These are phyloP conservation scores for Psophia crepitans DNA, from an alignment of 2,113 vertebrate genomes.

Conservation along the genomic window DNA sequence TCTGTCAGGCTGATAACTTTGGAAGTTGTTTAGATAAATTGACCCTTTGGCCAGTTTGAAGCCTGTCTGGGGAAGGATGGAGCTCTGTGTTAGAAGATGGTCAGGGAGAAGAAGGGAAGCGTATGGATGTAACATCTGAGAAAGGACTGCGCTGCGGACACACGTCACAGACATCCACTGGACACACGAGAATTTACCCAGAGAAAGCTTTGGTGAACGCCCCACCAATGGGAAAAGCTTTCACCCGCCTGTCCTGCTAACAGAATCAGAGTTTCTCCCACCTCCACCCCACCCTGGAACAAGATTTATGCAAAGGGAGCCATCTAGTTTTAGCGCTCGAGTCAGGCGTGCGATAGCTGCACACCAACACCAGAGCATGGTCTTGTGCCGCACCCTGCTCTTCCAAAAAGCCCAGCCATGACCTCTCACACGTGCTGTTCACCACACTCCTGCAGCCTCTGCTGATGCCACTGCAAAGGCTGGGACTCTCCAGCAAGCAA, in stretches of 20 bases:
- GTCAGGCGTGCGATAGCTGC: background rate
- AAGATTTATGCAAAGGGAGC: background rate
- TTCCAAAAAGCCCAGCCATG: background rate
- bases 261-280: background rate
- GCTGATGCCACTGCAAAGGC: background rate
- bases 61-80: background rate
- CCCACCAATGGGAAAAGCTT: background rate
- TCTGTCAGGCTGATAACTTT: background rate
- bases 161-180: rapidly evolving
- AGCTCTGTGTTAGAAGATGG: background rate
- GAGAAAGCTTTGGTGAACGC: background rate
- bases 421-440: background rate
- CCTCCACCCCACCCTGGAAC: background rate
- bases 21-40: background rate
- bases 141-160: background rate
- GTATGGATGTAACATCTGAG: background rate
- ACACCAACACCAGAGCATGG: rapidly evolving
- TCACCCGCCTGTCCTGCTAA: background rate
- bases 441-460: background rate
- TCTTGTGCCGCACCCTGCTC: rapidly evolving
- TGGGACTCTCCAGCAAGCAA: background rate
- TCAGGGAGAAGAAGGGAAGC: background rate
- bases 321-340: background rate
- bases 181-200: background rate
- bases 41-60: background rate